Conservation (phyloP, 1,140 invertebrate species). For the Heliconius nattereri region DNA sequence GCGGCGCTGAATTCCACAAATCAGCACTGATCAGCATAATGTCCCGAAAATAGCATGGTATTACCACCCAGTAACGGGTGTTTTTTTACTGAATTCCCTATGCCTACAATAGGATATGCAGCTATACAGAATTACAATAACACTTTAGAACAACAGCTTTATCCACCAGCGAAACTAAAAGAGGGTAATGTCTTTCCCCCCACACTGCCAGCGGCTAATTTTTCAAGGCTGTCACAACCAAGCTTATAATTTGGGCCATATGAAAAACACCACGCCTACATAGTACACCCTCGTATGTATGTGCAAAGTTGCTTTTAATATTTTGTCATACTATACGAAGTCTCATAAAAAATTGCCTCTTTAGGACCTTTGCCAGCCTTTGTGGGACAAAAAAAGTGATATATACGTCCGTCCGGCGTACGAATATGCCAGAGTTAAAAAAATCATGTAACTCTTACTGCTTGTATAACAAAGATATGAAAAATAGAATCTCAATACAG, state of each 20-base stretch:
- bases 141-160: conserved; percentile 14
- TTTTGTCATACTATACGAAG: conserved; percentile 21
- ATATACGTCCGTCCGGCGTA: not conserved
- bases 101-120: not conserved
- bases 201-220: conserved; percentile 28
- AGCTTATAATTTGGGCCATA: conserved; percentile 40
- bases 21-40: too few relatives aligned
- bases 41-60: too few relatives aligned
- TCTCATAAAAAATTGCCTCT: conserved; percentile 36
- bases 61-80: too few relatives aligned
- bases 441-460: too few relatives aligned
- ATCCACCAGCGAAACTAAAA: conserved; percentile 16
- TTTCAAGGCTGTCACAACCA: conserved; percentile 39
- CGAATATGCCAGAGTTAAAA: not conserved
- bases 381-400: conserved; percentile 16
- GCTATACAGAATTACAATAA: not conserved
- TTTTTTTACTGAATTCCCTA: too few relatives aligned
- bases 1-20: too few relatives aligned
- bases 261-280: conserved; percentile 34
- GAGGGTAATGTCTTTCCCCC: conserved; percentile 34
- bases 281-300: not conserved
- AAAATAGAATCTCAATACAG: too few relatives aligned
- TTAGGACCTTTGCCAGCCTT: conserved; percentile 36
- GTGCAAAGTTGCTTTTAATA: conserved; percentile 34
- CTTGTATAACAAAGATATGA: too few relatives aligned